phyloP scores from a whole-genome alignment of 2,888 invertebrate genomes.

The Chloroclysta siterata region DNA sequence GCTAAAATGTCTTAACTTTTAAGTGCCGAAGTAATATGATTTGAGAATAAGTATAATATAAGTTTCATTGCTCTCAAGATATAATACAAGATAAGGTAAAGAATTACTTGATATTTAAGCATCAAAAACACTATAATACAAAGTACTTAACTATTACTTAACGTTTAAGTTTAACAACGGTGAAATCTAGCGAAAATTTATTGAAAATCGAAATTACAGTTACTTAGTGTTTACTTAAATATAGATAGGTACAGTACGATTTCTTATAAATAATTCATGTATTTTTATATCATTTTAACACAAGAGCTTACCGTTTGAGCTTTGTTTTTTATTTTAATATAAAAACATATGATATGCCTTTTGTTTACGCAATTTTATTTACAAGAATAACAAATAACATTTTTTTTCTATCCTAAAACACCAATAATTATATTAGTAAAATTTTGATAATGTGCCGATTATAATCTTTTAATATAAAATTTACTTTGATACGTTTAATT shows the following conservation, averaged over 20 bases:
- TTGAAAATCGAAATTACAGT: constrained; percentile 40
- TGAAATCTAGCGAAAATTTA: constrained; percentile 38
- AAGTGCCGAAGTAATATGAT: constrained; percentile 74
- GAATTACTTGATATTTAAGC: constrained; percentile 41
- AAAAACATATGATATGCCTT: constrained; percentile 72
- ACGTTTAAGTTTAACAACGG: constrained; percentile 38
- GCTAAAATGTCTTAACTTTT: constrained; percentile 60
- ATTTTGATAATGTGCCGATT: constrained; percentile 27
- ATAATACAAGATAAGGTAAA: constrained; percentile 40
- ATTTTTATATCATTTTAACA: constrained; percentile 54
- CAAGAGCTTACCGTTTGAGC: constrained; percentile 67
- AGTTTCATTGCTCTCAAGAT: constrained; percentile 43
- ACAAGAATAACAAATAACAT: constrained; percentile 71
- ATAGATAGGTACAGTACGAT: constrained; percentile 29
- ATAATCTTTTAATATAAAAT: constrained; percentile 22
- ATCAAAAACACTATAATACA: constrained; percentile 40
- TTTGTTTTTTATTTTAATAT: constrained; percentile 51
- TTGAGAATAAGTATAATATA: constrained; percentile 37
- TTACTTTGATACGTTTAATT: constrained; percentile 29
- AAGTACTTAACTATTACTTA: constrained; percentile 40
- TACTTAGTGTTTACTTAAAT: constrained; percentile 24
- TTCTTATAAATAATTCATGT: constrained; percentile 41
- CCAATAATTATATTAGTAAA: constrained; percentile 16
- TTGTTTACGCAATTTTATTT: constrained; percentile 55
- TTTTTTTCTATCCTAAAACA: constrained; percentile 28